These are phyloP conservation scores for Hemibagrus wyckioides DNA, from an alignment of 2,113 vertebrate genomes.

Conservation along the genomic window DNA sequence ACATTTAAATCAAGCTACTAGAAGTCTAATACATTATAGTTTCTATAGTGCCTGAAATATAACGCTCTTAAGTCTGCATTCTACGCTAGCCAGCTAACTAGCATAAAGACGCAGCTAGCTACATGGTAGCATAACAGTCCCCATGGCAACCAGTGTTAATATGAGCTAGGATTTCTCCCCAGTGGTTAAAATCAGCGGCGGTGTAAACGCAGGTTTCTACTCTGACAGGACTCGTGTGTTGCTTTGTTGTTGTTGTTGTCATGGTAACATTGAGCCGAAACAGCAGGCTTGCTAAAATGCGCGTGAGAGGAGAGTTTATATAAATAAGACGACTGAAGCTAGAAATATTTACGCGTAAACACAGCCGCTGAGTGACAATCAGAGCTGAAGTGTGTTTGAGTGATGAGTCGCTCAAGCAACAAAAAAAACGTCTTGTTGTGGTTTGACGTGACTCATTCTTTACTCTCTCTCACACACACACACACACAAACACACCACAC, in stretches of 20 bases:
- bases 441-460: constrained; percentile 16
- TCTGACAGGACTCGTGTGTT: neutral
- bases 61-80: too few species aligned
- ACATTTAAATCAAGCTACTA: constrained; percentile 34
- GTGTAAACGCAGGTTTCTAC: neutral
- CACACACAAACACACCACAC: constrained; percentile 2
- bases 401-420: neutral
- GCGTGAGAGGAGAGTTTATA: neutral
- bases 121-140: neutral
- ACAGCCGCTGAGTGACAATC: neutral
- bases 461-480: neutral
- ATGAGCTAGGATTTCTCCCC: neutral
- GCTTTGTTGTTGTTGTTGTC: neutral
- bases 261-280: neutral
- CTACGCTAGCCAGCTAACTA: neutral
- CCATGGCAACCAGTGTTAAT: neutral
- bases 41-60: neutral
- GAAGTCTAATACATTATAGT: neutral
- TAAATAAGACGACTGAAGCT: neutral
- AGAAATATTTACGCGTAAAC: neutral
- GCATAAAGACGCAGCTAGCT: neutral
- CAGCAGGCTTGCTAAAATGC: neutral
- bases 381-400: constrained; percentile 2
- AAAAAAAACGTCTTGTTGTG: neutral
- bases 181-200: too few species aligned